Evolutionary conservation across 2,888 invertebrate genomes (phyloP).

Genomic region (Limnephilus marmoratus): DNA sequence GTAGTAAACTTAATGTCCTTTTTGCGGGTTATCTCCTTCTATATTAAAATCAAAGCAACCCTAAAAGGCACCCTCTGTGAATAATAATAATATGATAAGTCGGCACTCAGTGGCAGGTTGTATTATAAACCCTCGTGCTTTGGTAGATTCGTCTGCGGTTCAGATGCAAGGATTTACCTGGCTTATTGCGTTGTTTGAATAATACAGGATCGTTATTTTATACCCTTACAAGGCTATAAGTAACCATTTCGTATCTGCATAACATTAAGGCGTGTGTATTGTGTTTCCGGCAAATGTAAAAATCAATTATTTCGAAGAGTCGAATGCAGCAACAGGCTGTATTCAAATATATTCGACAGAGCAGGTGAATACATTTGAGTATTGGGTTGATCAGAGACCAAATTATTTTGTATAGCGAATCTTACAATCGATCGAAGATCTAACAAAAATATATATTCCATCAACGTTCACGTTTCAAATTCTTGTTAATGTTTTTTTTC

Average conservation of each 20-base stretch:
- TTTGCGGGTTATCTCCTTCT: not conserved
- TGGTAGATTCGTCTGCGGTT: conserved; percentile 16
- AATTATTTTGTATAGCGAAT: too few species aligned
- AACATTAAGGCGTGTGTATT: not conserved
- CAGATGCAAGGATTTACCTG: conserved; percentile 3
- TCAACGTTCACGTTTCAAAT: too few species aligned
- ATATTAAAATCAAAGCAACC: not conserved
- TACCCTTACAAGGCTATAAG: not conserved
- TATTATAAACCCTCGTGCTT: not conserved
- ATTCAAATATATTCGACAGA: not conserved
- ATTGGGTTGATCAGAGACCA: too few species aligned
- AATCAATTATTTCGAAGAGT: not conserved
- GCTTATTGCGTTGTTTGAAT: not conserved
- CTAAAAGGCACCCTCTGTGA: not conserved
- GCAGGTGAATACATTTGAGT: not conserved
- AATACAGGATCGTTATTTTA: conserved; percentile 2
- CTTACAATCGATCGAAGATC: too few species aligned
- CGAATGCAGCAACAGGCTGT: not conserved
- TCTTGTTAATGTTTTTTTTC: too few species aligned
- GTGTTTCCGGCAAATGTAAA: not conserved
- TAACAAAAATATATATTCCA: too few species aligned
- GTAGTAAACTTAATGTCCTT: not conserved
- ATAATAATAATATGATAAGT: not conserved
- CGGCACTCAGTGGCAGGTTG: not conserved
- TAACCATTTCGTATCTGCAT: not conserved